Percentiles rank a stretch among this genome's conserved stretches.
phyloP scores from a whole-genome alignment of 2,888 invertebrate species.

The Sepioteuthis lessoniana region DNA sequence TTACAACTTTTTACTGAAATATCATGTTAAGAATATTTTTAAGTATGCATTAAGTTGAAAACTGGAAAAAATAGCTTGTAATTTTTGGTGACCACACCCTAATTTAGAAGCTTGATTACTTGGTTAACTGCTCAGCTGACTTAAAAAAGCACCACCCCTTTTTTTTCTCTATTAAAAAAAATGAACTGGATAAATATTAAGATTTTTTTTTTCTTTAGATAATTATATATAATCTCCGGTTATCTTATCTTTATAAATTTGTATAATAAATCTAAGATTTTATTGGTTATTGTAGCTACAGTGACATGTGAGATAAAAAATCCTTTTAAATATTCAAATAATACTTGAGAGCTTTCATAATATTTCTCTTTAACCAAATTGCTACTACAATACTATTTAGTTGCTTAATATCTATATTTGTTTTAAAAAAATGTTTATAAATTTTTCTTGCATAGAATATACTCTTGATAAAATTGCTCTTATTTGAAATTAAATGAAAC shows the following conservation, averaged over 20 bases:
- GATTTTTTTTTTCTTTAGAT: background rate
- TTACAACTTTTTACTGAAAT: no score
- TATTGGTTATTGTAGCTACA: background rate
- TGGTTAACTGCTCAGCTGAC: background rate
- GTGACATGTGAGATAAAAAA: background rate
- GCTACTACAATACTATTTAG: no score
- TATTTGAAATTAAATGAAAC: background rate
- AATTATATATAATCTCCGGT: background rate
- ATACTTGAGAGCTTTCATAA: background rate
- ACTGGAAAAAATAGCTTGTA: background rate
- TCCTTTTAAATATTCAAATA: background rate
- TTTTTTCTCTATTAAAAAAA: no score
- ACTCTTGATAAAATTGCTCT: background rate
- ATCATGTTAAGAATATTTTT: background rate
- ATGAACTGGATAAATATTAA: background rate
- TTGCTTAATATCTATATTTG: background rate
- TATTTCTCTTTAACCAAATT: background rate
- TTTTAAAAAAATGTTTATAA: background rate
- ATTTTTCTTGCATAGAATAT: background rate
- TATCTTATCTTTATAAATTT: no score
- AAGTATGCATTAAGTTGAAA: background rate
- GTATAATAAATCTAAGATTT: background rate
- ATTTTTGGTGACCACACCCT: background rate
- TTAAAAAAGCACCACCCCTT: no score
- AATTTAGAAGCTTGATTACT: background rate